Evolutionary conservation across 2,888 invertebrate species (phyloP).

Genomic region (Flabesymbios commensalis): DNA sequence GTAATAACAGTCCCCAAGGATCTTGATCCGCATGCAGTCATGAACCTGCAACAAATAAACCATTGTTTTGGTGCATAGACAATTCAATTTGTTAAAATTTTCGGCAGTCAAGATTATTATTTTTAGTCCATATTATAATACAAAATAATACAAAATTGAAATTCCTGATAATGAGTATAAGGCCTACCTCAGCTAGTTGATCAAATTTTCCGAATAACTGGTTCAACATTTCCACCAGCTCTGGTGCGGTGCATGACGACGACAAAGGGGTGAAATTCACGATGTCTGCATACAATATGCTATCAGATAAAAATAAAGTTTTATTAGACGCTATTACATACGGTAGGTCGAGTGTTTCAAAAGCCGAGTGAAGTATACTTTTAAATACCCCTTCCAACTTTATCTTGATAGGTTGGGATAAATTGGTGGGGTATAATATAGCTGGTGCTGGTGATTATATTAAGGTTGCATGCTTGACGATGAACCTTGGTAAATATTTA

Average conservation of each 20-base stretch:
- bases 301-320: slow-evolving; percentile 45
- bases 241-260: slow-evolving; percentile 88
- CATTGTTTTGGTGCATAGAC: too few species aligned
- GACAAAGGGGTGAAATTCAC: slow-evolving; percentile 97
- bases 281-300: slow-evolving; percentile 95
- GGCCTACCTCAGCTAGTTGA: slow-evolving; percentile 88
- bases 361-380: too few species aligned
- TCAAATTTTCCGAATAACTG: slow-evolving; percentile 96
- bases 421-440: too few species aligned
- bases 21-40: slow-evolving; percentile 63
- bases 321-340: too few species aligned
- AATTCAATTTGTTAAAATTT: neutral
- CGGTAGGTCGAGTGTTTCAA: too few species aligned
- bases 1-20: slow-evolving; percentile 64
- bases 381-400: neutral
- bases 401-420: neutral
- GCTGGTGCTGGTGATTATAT: too few species aligned
- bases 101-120: neutral
- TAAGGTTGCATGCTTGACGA: too few species aligned
- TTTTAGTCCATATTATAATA: too few species aligned
- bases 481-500: too few species aligned
- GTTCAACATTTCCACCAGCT: slow-evolving; percentile 92
- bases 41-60: slow-evolving; percentile 53
- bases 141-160: too few species aligned
- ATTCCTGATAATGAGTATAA: too few species aligned